Percentiles rank a stretch among this genome's conserved stretches.
Evolutionary conservation across 2,797 vertebrate species (phyloP).

Genomic region (Cyclopterus lumpus): DNA sequence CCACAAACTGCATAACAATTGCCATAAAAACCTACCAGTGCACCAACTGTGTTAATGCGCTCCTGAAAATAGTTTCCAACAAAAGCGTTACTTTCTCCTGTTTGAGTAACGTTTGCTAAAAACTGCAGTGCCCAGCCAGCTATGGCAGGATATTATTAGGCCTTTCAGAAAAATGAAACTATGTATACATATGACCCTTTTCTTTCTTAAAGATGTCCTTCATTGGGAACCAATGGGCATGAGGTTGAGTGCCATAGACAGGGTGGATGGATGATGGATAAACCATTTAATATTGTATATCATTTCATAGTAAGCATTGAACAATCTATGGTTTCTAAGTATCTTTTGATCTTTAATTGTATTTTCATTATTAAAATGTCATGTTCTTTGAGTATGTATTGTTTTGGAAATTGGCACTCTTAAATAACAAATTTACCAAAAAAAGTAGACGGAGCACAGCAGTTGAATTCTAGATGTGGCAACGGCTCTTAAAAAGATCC

Average conservation of each 20-base stretch:
- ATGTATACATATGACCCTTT: neutral
- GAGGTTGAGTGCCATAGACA: neutral
- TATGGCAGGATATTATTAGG: neutral
- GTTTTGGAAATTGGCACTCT: neutral
- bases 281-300: neutral
- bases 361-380: neutral
- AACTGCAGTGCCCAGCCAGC: neutral
- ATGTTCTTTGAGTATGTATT: neutral
- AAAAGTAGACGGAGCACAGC: neutral
- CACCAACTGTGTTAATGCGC: neutral
- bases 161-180: neutral
- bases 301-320: neutral
- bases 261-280: too few relatives aligned
- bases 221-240: neutral
- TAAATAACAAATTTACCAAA: neutral
- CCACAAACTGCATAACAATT: neutral
- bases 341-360: neutral
- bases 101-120: neutral
- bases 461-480: neutral
- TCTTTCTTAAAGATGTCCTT: neutral
- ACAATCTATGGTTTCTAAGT: neutral
- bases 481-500: neutral
- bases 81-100: neutral
- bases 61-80: slow-evolving; percentile 1
- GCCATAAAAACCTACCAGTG: neutral